These are phyloP conservation scores for Sebastes itinus DNA, from an alignment of 2,797 vertebrate genomes.

Conservation along the genomic window DNA sequence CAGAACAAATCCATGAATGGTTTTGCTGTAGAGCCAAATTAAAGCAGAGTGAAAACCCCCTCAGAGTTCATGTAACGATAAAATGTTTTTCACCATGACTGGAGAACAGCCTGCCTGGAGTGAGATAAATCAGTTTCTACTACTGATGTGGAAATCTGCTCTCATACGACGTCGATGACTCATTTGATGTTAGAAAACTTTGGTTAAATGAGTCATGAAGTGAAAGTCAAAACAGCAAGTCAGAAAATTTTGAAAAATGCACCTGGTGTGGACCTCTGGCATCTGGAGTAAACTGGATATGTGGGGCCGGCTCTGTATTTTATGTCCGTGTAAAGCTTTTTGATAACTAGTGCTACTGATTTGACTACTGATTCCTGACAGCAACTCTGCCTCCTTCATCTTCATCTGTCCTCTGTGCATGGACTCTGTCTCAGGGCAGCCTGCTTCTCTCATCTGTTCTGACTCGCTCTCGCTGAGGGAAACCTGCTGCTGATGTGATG, in stretches of 20 bases:
- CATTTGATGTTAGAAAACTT: slow-evolving; percentile 31
- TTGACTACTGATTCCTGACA: slow-evolving; percentile 3
- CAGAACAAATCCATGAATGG: slow-evolving; percentile 20
- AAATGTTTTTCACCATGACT: slow-evolving; percentile 1
- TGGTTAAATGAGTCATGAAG: slow-evolving; percentile 39
- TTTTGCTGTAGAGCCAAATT: slow-evolving; percentile 23
- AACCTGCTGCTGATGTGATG: background rate
- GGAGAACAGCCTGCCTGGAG: background rate
- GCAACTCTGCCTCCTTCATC: slow-evolving; percentile 20
- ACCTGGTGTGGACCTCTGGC: slow-evolving; percentile 35
- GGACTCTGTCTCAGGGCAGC: background rate
- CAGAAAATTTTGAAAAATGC: slow-evolving; percentile 51
- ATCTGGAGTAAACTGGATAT: slow-evolving; percentile 12
- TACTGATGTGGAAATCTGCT: slow-evolving; percentile 41
- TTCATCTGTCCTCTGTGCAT: slow-evolving; percentile 28
- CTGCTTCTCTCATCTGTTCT: slow-evolving; percentile 5
- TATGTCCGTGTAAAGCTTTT: background rate
- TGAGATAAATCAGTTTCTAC: background rate
- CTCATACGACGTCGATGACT: slow-evolving; percentile 18
- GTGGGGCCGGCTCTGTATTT: background rate
- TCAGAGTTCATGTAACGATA: background rate
- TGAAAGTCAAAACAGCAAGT: slow-evolving; percentile 41
- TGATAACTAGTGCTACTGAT: slow-evolving; percentile 24
- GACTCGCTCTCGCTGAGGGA: background rate
- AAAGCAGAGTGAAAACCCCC: slow-evolving; percentile 19